Conservation (phyloP, 2,113 vertebrate genomes). For the Hyla sarda region DNA sequence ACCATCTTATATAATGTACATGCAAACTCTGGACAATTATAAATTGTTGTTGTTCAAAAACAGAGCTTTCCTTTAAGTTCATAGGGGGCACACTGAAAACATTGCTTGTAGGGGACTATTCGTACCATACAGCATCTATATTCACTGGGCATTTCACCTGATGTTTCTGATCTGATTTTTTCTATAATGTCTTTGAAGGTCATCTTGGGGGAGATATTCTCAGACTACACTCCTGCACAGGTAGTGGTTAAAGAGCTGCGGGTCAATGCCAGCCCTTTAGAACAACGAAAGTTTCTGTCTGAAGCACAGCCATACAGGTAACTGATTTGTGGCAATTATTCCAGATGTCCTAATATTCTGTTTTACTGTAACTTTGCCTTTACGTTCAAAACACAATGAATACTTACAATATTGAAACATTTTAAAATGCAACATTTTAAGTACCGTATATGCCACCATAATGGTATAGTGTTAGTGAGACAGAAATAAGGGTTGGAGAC, state of each 20-base stretch:
- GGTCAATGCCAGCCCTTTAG: slow-evolving; percentile 84
- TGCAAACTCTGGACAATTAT: background rate
- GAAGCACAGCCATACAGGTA: slow-evolving; percentile 92
- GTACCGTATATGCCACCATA: background rate
- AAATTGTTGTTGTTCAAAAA: too few species aligned
- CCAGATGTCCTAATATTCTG: background rate
- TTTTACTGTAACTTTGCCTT: background rate
- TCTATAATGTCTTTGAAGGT: slow-evolving; percentile 72
- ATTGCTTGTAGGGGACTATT: too few species aligned
- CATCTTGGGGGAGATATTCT: slow-evolving; percentile 89
- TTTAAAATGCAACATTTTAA: background rate
- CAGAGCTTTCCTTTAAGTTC: too few species aligned
- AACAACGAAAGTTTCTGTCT: slow-evolving; percentile 90
- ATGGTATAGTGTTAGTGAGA: background rate
- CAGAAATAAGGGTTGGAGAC: background rate
- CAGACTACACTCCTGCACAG: slow-evolving; percentile 88
- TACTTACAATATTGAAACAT: background rate
- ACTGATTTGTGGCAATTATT: background rate
- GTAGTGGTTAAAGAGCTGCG: slow-evolving; percentile 92
- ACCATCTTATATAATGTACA: background rate
- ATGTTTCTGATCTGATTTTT: slow-evolving; percentile 39
- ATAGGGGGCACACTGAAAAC: too few species aligned
- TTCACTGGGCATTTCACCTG: slow-evolving; percentile 12
- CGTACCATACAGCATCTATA: background rate
- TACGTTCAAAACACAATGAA: background rate